These are phyloP conservation scores for Mycteria americana DNA, from an alignment of 2,797 vertebrate genomes.

Conservation along the genomic window DNA sequence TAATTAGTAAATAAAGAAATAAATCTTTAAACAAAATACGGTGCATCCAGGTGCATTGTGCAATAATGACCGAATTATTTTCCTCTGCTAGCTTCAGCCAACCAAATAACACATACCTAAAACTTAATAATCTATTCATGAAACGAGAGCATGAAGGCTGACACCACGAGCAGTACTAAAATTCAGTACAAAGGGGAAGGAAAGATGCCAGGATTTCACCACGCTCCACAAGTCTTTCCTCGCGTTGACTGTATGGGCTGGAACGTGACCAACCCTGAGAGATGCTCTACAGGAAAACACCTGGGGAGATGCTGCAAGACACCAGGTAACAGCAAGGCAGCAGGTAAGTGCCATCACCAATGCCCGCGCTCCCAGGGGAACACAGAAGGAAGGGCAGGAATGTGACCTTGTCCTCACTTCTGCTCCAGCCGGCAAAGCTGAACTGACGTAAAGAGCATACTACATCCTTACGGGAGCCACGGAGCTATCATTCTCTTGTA, in stretches of 20 bases:
- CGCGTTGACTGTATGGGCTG: background rate
- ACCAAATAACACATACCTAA: background rate
- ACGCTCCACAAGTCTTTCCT: background rate
- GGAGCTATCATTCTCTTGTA: background rate
- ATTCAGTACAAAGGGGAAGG: background rate
- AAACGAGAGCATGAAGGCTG: background rate
- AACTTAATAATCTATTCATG: background rate
- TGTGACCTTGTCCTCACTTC: background rate
- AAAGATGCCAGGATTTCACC: background rate
- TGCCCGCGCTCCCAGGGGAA: rapidly evolving
- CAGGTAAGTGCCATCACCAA: background rate
- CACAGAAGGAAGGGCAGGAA: background rate
- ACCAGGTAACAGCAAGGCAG: background rate
- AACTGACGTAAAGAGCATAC: background rate
- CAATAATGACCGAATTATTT: background rate
- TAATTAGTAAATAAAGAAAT: background rate
- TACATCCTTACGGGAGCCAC: background rate
- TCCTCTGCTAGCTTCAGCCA: background rate
- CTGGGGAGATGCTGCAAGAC: background rate
- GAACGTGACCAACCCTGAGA: background rate
- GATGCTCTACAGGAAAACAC: background rate
- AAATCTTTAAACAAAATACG: background rate
- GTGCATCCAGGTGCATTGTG: background rate
- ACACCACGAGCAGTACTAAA: background rate
- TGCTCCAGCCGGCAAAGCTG: slow-evolving; percentile 6